phyloP scores from a whole-genome alignment of 2,797 vertebrate genomes.

The Cyprinodon diabolis region DNA sequence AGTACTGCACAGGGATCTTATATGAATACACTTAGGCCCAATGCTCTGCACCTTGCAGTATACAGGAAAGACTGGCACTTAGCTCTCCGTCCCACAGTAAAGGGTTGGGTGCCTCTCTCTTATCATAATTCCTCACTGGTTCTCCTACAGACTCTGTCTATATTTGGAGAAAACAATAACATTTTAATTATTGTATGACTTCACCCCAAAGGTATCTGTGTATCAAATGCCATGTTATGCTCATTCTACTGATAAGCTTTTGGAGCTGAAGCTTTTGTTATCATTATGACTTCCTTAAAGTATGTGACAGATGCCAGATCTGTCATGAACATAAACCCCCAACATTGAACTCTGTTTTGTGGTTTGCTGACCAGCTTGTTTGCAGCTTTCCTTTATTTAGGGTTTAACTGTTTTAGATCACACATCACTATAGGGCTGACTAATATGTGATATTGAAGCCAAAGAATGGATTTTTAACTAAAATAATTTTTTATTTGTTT shows the following conservation, averaged over 20 bases:
- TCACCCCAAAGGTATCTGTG: constrained; percentile 59
- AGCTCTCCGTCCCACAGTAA: constrained; percentile 35
- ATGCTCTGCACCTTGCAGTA: constrained; percentile 5
- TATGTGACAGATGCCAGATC: constrained; percentile 63
- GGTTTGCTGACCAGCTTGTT: constrained; percentile 38
- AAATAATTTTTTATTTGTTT: neutral
- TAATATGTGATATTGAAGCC: neutral
- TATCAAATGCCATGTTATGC: constrained; percentile 56
- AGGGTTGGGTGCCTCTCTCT: constrained; percentile 39
- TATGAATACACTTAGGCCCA: constrained; percentile 21
- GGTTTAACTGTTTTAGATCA: neutral
- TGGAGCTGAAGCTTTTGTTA: constrained; percentile 50
- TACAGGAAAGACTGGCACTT: constrained; percentile 32
- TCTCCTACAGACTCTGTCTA: constrained; percentile 51
- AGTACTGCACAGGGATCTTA: neutral
- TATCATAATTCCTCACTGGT: constrained; percentile 55
- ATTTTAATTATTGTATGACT: constrained; percentile 55
- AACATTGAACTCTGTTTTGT: constrained; percentile 65
- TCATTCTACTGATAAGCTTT: constrained; percentile 54
- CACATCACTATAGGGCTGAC: neutral
- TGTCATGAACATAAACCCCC: constrained; percentile 56
- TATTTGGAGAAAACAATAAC: constrained; percentile 60
- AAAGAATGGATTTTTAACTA: neutral
- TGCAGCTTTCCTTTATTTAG: constrained; percentile 33
- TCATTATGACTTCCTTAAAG: constrained; percentile 62